phyloP scores from a whole-genome alignment of 1,140 invertebrate genomes.

The Zophobas morio region DNA sequence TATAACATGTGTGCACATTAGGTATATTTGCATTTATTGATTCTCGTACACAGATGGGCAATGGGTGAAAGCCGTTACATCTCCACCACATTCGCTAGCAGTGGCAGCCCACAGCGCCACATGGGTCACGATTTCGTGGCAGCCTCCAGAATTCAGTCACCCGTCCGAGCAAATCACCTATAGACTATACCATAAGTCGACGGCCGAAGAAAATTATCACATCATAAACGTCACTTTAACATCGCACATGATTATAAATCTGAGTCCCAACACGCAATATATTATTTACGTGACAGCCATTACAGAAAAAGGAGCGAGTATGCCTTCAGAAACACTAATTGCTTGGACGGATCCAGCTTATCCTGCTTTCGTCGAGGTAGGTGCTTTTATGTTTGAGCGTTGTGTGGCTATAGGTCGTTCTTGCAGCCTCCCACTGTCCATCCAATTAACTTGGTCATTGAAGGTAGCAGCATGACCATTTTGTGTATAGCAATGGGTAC shows the following conservation, averaged over 20 bases:
- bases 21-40: conserved; percentile 3
- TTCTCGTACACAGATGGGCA: conserved; percentile 51
- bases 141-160: conserved; percentile 84
- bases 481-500: conserved; percentile 86
- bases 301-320: conserved; percentile 77
- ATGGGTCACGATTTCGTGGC: conserved; percentile 84
- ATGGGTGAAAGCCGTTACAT: conserved; percentile 75
- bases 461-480: conserved; percentile 87
- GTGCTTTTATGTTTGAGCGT: conserved; percentile 42
- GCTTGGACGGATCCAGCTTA: conserved; percentile 90
- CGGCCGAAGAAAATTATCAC: conserved; percentile 73
- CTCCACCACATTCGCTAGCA: conserved; percentile 82
- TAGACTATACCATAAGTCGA: conserved; percentile 79
- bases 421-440: conserved; percentile 84
- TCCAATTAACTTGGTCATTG: conserved; percentile 84
- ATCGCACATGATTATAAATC: conserved; percentile 77
- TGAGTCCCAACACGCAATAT: conserved; percentile 84
- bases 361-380: conserved; percentile 87
- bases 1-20: background rate
- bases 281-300: conserved; percentile 81
- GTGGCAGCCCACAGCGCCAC: conserved; percentile 84
- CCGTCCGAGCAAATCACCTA: conserved; percentile 82
- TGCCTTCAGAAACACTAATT: conserved; percentile 83
- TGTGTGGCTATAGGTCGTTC: conserved; percentile 29
- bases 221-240: conserved; percentile 76